Evolutionary conservation across 2,888 invertebrate species (phyloP), one percentile per base, ranked within the genome.

Genomic region (Diaperis boleti): DNA sequence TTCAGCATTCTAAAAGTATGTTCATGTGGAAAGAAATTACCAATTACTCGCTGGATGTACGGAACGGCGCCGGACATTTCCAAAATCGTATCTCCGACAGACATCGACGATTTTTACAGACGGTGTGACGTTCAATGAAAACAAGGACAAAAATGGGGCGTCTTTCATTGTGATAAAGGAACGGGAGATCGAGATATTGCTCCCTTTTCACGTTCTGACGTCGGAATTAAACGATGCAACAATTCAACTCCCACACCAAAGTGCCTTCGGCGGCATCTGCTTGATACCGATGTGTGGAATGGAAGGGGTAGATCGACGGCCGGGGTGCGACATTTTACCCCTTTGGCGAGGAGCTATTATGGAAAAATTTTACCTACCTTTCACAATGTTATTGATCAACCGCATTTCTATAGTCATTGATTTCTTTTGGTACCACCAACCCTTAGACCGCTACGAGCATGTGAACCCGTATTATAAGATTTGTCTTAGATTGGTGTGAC

Each of bases 181-280:
- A 11, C 14, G 64, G 65, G 50, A 70, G 71, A 71, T 69, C 67
- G 64, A 70, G 74, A 72, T 61, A 67, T 69, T 70, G 49, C 66
- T 65, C 68, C 71, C 68, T 68, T 68, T 72, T 69, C 65, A 72
- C 68, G 63, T 54, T 64, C 71, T 70, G 74, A 74, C 74, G 72
- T 62, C 64, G 69, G 72, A 72, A 74, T 72, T 74, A 72, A 74
- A 71, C 67, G 68, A 64, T 67, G 71, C 66, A 67, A 72, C 72
- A 69, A 72, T 71, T 72, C 74, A 62, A 74, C 72, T 72, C 72
- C 72, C 69, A 73, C 71, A 61, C 18, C 10, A 44, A 50, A 47
- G 11, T 50, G 57, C 35, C 54, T 54, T 7, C 37, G 45, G 45
- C 10, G 26, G 8, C 47, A 59, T 59, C 59, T 39, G 59, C 47